These are phyloP conservation scores for Fringilla coelebs DNA, from an alignment of 2,797 vertebrate genomes.

Conservation along the genomic window DNA sequence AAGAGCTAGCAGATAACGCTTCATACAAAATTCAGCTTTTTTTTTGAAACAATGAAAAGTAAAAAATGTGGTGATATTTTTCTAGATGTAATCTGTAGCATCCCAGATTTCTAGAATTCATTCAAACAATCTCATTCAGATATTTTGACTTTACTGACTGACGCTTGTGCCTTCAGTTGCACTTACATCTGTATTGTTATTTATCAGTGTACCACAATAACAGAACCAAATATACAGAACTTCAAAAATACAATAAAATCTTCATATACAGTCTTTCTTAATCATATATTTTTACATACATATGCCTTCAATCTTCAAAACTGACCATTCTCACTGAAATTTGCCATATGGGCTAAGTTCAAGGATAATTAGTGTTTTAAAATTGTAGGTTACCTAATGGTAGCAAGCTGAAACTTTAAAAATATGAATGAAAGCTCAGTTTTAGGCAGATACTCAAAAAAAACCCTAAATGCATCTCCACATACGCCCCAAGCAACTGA, in stretches of 20 bases:
- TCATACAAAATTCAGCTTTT: not conserved
- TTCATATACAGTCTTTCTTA: not conserved
- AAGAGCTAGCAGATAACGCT: not conserved
- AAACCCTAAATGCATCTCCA: not conserved
- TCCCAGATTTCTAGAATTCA: not conserved
- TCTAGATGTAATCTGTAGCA: not conserved
- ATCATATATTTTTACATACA: not conserved
- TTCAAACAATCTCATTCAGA: not conserved
- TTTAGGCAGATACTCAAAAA: not conserved
- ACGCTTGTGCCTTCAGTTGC: not conserved
- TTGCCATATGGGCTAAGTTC: not conserved
- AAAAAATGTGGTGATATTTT: not conserved
- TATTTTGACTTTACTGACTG: not conserved
- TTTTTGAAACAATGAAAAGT: not conserved
- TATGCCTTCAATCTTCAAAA: not conserved
- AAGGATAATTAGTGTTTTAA: not conserved
- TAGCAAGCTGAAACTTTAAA: not conserved
- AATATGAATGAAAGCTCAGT: not conserved
- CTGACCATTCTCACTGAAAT: not conserved
- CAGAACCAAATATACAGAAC: not conserved
- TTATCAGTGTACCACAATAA: not conserved
- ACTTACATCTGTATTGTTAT: not conserved
- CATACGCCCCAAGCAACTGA: not conserved
- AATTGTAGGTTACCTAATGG: not conserved
- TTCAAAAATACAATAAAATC: not conserved